phyloP scores from a whole-genome alignment of 2,797 vertebrate species.

The Platyrinchus mystaceus region DNA sequence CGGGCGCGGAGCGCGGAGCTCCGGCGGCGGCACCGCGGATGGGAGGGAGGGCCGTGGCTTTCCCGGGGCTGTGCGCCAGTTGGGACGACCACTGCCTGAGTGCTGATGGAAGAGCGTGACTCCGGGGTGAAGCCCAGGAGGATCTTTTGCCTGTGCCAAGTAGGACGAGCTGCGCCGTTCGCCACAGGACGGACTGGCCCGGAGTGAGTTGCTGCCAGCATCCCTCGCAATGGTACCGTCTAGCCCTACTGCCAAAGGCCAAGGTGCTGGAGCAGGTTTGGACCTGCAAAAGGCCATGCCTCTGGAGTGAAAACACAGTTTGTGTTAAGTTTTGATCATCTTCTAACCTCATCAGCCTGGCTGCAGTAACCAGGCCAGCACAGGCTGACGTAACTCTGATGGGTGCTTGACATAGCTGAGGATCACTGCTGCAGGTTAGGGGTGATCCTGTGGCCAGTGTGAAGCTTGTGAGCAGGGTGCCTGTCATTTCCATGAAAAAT shows the following conservation, averaged over 20 bases:
- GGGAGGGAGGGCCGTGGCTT: too few relatives aligned
- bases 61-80: not conserved
- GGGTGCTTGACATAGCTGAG: not conserved
- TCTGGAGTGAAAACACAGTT: rapidly evolving
- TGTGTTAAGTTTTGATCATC: not conserved
- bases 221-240: rapidly evolving
- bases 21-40: too few relatives aligned
- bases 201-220: too few relatives aligned
- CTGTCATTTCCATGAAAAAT: not conserved
- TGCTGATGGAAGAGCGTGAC: not conserved
- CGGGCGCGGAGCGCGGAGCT: too few relatives aligned
- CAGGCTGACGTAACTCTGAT: rapidly evolving
- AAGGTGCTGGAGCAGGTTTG: not conserved
- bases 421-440: not conserved
- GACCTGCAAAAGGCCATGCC: not conserved
- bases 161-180: rapidly evolving
- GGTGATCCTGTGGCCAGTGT: not conserved
- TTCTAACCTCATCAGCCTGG: not conserved
- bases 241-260: rapidly evolving
- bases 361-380: rapidly evolving
- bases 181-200: rapidly evolving
- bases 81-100: not conserved
- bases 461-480: rapidly evolving
- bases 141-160: too few relatives aligned
- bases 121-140: rapidly evolving